Percentiles rank a stretch among this genome's conserved stretches.
phyloP scores from a whole-genome alignment of 2,888 invertebrate genomes.

The Tinea pellionella region DNA sequence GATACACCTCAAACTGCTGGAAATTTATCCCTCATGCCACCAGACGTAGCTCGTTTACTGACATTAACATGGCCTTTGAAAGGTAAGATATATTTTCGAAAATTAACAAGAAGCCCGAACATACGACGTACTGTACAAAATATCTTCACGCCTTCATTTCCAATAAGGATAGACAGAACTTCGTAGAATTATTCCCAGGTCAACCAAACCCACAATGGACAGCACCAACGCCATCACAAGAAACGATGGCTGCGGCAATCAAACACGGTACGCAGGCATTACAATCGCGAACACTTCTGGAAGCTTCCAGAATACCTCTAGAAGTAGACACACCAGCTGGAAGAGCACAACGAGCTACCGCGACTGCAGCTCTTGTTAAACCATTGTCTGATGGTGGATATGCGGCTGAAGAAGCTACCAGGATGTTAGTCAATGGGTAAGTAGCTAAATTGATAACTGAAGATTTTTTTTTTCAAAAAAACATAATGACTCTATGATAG shows the following conservation, averaged over 20 bases:
- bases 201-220: conserved; percentile 31
- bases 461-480: no score
- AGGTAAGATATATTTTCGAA: conserved; percentile 33
- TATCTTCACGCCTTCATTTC: no score
- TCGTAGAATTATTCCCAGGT: conserved; percentile 30
- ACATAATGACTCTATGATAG: no score
- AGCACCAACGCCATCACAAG: conserved; percentile 31
- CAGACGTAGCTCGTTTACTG: conserved; percentile 33
- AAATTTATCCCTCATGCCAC: conserved; percentile 23
- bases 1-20: conserved; percentile 15
- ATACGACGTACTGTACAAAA: no score
- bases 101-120: no score
- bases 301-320: conserved; percentile 55
- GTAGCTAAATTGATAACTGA: no score
- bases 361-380: conserved; percentile 71
- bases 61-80: conserved; percentile 48
- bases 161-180: no score
- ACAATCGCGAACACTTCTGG: conserved; percentile 62
- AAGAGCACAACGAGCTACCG: conserved; percentile 77
- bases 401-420: conserved; percentile 77
- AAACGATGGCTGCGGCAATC: conserved; percentile 60
- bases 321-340: conserved; percentile 71
- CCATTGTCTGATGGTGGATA: conserved; percentile 75
- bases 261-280: conserved; percentile 69
- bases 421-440: conserved; percentile 62